phyloP scores from a whole-genome alignment of 2,888 invertebrate species.

The Apodemia zela region DNA sequence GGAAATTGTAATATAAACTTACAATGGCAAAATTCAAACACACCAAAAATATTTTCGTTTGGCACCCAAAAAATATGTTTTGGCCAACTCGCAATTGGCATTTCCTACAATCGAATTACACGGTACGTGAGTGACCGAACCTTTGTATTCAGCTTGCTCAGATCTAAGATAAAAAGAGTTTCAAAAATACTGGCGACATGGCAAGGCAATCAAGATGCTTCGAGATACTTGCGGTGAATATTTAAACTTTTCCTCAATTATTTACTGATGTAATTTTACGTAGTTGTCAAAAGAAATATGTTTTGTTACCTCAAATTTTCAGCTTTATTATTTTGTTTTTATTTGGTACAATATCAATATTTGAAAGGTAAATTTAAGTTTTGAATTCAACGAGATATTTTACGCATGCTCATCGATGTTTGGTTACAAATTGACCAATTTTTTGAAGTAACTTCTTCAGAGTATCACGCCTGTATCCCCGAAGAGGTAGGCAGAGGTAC shows the following conservation, averaged over 20 bases:
- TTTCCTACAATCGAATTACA: slow-evolving; percentile 69
- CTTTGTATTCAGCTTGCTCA: slow-evolving; percentile 48
- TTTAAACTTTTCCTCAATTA: slow-evolving; percentile 18
- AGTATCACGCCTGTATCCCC: too few species aligned
- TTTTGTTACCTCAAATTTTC: too few species aligned
- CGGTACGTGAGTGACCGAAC: slow-evolving; percentile 63
- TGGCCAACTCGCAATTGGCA: slow-evolving; percentile 68
- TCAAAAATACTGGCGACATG: slow-evolving; percentile 50
- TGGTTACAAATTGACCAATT: too few species aligned
- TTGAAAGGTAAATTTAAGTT: too few species aligned
- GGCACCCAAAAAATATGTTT: slow-evolving; percentile 59
- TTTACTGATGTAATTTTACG: background rate
- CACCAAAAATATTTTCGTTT: slow-evolving; percentile 6
- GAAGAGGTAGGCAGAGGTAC: too few species aligned
- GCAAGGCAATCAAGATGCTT: slow-evolving; percentile 30
- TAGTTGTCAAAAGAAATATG: too few species aligned
- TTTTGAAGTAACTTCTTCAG: too few species aligned
- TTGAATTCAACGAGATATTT: too few species aligned
- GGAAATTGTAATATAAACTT: background rate
- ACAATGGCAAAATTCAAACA: background rate
- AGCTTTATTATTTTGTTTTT: too few species aligned
- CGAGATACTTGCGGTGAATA: slow-evolving; percentile 12
- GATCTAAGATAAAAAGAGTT: slow-evolving; percentile 52
- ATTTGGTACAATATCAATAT: too few species aligned
- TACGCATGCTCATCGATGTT: too few species aligned